Percentiles rank a stretch among this genome's conserved stretches.
Conservation (phyloP, 1,140 invertebrate genomes). For the Portunus trituberculatus region DNA sequence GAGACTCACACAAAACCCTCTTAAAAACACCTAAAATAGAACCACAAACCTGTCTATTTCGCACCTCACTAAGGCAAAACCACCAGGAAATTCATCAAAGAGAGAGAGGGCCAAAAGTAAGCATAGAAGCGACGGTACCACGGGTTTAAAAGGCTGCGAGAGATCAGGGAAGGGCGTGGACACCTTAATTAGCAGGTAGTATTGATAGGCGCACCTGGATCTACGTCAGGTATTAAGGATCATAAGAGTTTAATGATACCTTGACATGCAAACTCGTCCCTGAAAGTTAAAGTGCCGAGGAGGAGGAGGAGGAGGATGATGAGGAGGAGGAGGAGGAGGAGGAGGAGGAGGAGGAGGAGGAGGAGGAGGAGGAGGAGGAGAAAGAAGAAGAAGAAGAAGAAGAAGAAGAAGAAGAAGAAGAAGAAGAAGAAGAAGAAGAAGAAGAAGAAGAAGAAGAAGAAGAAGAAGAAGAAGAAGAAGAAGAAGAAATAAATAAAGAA, state of each 20-base stretch:
- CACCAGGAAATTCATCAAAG: background rate
- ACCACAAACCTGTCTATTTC: background rate
- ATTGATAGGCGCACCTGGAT: background rate
- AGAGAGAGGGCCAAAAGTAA: background rate
- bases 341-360: background rate
- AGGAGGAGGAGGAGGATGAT: background rate
- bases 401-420: background rate
- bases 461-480: background rate
- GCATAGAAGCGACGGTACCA: background rate
- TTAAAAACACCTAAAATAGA: background rate
- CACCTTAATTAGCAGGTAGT: slow-evolving; percentile 13
- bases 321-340: too few relatives aligned
- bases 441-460: background rate
- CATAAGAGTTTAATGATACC: slow-evolving; percentile 14
- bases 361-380: background rate
- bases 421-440: background rate
- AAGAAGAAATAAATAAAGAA: too few relatives aligned
- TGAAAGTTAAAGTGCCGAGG: too few relatives aligned
- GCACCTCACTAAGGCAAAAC: background rate
- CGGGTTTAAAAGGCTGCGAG: background rate
- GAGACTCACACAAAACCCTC: background rate
- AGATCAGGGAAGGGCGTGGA: background rate
- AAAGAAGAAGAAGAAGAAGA: background rate
- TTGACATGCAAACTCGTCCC: background rate
- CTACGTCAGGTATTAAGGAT: background rate